Conservation (phyloP, 2,113 vertebrate species). For the Willisornis vidua region DNA sequence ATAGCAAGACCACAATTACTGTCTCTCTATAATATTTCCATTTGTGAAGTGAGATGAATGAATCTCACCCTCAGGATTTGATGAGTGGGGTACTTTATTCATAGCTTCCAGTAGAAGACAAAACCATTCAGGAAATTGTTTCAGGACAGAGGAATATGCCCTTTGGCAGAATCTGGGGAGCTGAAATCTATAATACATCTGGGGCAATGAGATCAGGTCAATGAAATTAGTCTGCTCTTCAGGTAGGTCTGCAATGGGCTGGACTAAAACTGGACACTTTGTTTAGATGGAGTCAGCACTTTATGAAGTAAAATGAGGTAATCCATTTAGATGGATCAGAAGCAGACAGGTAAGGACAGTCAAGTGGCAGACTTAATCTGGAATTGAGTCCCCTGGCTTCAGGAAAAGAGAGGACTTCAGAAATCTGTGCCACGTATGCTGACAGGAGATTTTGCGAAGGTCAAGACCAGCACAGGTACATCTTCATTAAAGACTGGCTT, state of each 20-base stretch:
- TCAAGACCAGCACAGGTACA: not conserved
- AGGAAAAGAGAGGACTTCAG: not conserved
- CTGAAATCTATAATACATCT: not conserved
- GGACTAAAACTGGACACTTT: not conserved
- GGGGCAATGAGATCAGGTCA: not conserved
- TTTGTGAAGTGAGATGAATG: not conserved
- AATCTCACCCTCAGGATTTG: not conserved
- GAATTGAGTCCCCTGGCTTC: not conserved
- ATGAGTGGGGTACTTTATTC: accelerated
- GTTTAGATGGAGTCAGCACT: not conserved
- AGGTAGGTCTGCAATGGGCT: not conserved
- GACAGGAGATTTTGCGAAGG: not conserved
- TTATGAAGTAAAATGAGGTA: not conserved
- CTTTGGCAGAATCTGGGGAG: not conserved
- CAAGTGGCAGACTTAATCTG: not conserved
- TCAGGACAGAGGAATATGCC: not conserved
- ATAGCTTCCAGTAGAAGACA: not conserved
- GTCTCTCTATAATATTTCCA: not conserved
- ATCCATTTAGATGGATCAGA: not conserved
- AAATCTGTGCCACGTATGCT: not conserved
- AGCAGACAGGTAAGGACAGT: not conserved
- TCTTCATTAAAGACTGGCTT: not conserved
- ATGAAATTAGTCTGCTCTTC: not conserved
- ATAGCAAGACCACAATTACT: not conserved
- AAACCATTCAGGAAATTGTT: not conserved